Conservation (phyloP, 2,797 vertebrate genomes). For the Hapalemur alaotrensis region DNA sequence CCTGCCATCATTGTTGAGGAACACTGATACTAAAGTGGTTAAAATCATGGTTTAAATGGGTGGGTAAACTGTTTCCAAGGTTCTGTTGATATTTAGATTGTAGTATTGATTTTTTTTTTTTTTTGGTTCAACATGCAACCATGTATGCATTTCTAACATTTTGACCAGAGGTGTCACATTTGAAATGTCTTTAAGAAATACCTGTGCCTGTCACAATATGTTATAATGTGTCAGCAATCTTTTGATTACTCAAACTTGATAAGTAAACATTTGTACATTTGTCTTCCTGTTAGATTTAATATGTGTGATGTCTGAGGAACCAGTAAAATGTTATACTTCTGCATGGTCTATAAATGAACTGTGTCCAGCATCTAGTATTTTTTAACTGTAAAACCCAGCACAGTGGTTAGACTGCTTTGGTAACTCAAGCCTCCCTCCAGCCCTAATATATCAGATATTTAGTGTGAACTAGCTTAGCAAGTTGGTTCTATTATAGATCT, state of each 20-base stretch:
- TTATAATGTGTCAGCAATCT: background rate
- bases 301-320: background rate
- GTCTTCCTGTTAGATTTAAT: slow-evolving; percentile 14
- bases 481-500: background rate
- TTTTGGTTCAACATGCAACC: background rate
- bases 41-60: background rate
- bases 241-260: slow-evolving; percentile 11
- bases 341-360: background rate
- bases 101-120: background rate
- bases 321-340: background rate
- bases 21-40: background rate
- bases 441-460: background rate
- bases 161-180: background rate
- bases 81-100: background rate
- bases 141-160: background rate
- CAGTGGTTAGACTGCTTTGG: background rate
- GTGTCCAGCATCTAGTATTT: background rate
- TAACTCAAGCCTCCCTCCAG: background rate
- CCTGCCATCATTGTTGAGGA: background rate
- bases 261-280: slow-evolving; percentile 10
- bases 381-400: background rate
- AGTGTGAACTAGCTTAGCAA: background rate
- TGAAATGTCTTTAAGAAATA: background rate
- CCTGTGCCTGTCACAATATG: background rate
- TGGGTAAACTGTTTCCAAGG: slow-evolving; percentile 4